Base-by-base conservation (phyloP, 2,113 vertebrate genomes). In the Synodontis membranacea region DNA sequence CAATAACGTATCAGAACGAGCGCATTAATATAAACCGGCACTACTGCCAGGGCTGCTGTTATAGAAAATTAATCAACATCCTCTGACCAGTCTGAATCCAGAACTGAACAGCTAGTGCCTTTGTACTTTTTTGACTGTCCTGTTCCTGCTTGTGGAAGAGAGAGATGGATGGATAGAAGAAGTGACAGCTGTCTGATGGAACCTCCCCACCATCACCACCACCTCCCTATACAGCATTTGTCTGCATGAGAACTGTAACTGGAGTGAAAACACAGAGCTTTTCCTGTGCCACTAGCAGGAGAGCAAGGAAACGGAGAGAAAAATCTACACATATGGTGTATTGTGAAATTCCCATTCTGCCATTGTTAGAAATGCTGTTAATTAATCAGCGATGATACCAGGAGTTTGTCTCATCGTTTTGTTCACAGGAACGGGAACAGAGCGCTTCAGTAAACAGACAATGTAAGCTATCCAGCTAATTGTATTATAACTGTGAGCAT, bases 171-270 rank as follows among this genome's bases (percentile, higher is more conserved):
- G 39, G 23, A 64, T 19, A 85, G 42, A 76, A 3, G 62, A 44
- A 58, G 37, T 50, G 84, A 79, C 84, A 86, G 88, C 15, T 86
- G 88, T 81, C 68, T 62, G 31, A 62, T 74, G 23, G 56, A 28
- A 83, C 44, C 44, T 44, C 44, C 44, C 44, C 44, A n/a, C n/a
- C n/a, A n/a, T n/a, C n/a, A n/a, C n/a, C n/a, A n/a, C n/a, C n/a
- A n/a, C n/a, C n/a, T 50, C 15, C 2, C 12, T 50, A 50, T 14
- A 50, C 52, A 12, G 52, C 19, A 21, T 54, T 21, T 54, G 52
- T 17, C 46, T 54, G 52, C 52, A 5, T 19, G 19, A 54, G 21
- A 54, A 54, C 17, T 54, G 15, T 54, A 50, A 50, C 52, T 54
- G 17, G 0, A 76, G 39, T 10, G 28, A 58, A 87, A 64, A 81